A percentile compares a stretch with the other conserved stretches of the same genome.
Conservation (phyloP, 2,113 vertebrate species). For the Zosterops japonicus region DNA sequence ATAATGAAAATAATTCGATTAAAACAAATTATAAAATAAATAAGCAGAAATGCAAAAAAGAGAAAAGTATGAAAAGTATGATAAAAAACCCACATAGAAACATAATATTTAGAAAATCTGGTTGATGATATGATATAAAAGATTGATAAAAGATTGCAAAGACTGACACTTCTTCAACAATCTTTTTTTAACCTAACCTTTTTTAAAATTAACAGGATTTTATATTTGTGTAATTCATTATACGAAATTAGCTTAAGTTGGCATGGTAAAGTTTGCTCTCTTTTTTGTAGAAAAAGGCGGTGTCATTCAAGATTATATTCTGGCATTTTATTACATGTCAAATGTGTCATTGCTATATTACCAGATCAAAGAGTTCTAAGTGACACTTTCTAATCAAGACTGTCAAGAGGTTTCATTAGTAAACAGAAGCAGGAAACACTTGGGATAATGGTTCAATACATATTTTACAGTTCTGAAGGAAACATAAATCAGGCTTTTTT, state of each 20-base stretch:
- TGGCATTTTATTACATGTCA: neutral
- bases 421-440: conserved; percentile 25
- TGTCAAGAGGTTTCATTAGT: conserved; percentile 34
- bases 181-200: neutral
- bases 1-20: neutral
- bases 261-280: neutral
- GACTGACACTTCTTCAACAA: neutral
- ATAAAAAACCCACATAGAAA: neutral
- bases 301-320: neutral
- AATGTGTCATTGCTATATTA: neutral
- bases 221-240: neutral
- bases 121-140: neutral
- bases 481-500: neutral
- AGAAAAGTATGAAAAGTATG: neutral
- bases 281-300: neutral
- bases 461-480: conserved; percentile 14
- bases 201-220: neutral
- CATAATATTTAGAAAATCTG: neutral
- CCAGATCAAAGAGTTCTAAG: conserved; percentile 22
- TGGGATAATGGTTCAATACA: conserved; percentile 9
- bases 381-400: conserved; percentile 55
- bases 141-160: neutral
- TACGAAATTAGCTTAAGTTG: neutral
- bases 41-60: neutral
- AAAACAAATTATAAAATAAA: neutral